Base-by-base conservation (phyloP, 1,140 invertebrate genomes). In the Pogonomyrmex barbatus region DNA sequence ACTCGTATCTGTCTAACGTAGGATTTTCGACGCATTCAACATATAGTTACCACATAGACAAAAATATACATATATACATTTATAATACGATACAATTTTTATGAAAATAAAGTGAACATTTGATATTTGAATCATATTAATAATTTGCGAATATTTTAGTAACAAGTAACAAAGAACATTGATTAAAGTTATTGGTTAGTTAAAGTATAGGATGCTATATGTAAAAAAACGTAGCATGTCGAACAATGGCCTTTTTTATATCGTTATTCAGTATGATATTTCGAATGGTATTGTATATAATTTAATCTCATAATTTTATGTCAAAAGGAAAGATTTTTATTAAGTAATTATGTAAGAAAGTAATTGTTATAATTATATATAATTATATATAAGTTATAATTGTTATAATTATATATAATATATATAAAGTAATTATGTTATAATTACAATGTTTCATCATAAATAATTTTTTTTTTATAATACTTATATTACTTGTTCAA, bases 241-340 rank as follows among this genome's bases (percentile, higher is more conserved):
- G 36, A 70, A 30, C 6, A 81, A 58, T 45, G 63, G 39, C 47
- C 77, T 79, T 81, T 68, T 56, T 56, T 81, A 1, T 81, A 52
- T 17, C 2, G 39, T 79, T 67, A 67, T 3, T 42, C 14, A 42
- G 45, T 39, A 65, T 12, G 17, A 67, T 47, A 63, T n/a, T 52
- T 65, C 30, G 1, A 56, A 54, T 33, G 17, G 30, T 54, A 42
- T 58, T 65, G 56, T 4, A 54, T 45, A 0, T 50, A 47, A 24
- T 75, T 58, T n/a, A 9, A 60, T 54, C 24, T 24, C 24, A 24
- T 24, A 24, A 24, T 24, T 24, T 24, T 24, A 24, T 24, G 24
- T 24, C 24, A 24, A 24, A 24, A 24, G 24, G 24, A 24, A 24
- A 24, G 24, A 24, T 24, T 24, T 24, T 24, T 24, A 24, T 24